Percentiles rank a stretch among this genome's conserved stretches.
Evolutionary conservation across 2,797 vertebrate genomes (phyloP).

Genomic region (Luscinia megarhynchos): DNA sequence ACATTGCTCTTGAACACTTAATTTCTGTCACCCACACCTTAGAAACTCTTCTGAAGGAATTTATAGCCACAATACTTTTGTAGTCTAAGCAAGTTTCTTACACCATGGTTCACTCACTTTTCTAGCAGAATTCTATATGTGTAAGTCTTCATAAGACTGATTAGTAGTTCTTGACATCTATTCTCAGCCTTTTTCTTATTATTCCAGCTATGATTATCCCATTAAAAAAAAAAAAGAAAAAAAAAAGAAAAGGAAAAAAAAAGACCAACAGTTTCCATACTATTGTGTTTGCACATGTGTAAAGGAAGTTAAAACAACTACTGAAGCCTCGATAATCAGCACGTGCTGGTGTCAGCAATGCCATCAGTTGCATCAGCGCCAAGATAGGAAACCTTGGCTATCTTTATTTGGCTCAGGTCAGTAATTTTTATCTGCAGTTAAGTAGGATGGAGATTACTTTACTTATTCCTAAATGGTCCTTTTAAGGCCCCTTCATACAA

Average conservation of each 20-base stretch:
- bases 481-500: slow-evolving; percentile 11
- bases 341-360: not conserved
- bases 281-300: not conserved
- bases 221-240: not conserved
- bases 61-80: not conserved
- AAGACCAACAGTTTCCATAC: not conserved
- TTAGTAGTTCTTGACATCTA: not conserved
- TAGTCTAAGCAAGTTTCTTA: not conserved
- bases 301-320: not conserved
- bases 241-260: accelerated
- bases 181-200: not conserved
- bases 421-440: slow-evolving; percentile 4
- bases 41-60: not conserved
- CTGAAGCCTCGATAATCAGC: not conserved
- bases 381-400: not conserved
- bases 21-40: not conserved
- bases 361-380: not conserved
- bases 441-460: not conserved
- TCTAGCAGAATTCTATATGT: not conserved
- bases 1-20: not conserved
- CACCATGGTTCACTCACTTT: not conserved
- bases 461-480: slow-evolving; percentile 43
- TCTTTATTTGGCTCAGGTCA: slow-evolving; percentile 8
- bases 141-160: not conserved
- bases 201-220: not conserved